Evolutionary conservation across 2,888 invertebrate genomes (phyloP), one percentile per base, ranked within the genome.

Genomic region (Eupithecia subfuscata): DNA sequence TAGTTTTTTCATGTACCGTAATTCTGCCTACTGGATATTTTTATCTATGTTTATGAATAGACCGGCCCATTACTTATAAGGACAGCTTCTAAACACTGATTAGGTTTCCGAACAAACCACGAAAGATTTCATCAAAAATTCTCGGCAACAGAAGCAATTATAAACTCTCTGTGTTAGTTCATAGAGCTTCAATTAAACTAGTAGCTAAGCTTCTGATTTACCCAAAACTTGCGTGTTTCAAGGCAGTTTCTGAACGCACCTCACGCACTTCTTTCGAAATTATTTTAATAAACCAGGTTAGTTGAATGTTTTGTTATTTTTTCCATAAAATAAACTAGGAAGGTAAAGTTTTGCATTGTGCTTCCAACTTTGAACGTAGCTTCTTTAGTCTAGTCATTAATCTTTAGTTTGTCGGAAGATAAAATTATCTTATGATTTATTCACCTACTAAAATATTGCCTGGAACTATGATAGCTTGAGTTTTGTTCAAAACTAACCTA

Each of bases 211-310:
- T 87, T 85, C 88, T 85, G 78, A 80, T 81, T 82, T 71, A 81
- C 80, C 83, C 80, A 82, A 82, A 82, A 79, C 69, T 91, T 82
- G 94, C 94, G 94, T 94, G 94, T 85, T 82, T 82, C 81, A 75
- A 80, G 83, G 91, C 89, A 90, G 90, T 94, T 90, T 90, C 81
- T 84, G 84, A 87, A 89, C 89, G 86, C 88, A 87, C 81, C 89
- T 88, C 94, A 94, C 94, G 94, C 94, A 94, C 92, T 90, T 83
- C 83, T 89, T 78, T 88, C 88, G 86, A 93, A 94, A 94, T 93
- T 91, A 93, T 94, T 94, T 93, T 94, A 93, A 92, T 93, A 93
- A 93, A 92, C 90, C 90, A 91, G 92, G 89, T 90, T 90, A 91
- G 89, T 89, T 90, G 87, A 88, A 88, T 90, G 90, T 90, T 93